phyloP scores from a whole-genome alignment of 2,888 invertebrate genomes.

The Drosophila phalerata region DNA sequence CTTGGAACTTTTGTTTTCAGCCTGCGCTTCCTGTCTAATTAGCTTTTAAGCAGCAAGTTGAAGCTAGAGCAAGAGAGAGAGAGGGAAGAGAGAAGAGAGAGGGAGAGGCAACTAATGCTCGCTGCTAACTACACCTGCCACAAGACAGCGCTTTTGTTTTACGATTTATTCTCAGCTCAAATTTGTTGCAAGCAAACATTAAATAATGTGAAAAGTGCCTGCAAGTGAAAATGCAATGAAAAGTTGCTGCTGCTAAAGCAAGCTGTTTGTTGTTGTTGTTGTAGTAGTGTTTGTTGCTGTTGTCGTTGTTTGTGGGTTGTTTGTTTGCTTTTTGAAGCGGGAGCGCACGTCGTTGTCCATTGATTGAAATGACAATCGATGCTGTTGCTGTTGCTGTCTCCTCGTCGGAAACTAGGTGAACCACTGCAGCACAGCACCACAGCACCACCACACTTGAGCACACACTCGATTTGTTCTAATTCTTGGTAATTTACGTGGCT shows the following conservation, averaged over 20 bases:
- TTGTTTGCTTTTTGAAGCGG: constrained; percentile 54
- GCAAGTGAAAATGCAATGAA: constrained; percentile 79
- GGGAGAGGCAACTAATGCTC: neutral
- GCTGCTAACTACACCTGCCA: constrained; percentile 11
- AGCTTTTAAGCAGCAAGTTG: constrained; percentile 30
- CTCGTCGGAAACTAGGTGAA: constrained; percentile 72
- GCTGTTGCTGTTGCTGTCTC: constrained; percentile 46
- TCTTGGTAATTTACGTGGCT: constrained; percentile 72
- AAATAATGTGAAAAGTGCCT: constrained; percentile 77
- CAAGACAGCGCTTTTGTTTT: constrained; percentile 37
- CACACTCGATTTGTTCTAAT: constrained; percentile 64
- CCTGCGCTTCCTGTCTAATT: constrained; percentile 61
- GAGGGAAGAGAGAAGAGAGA: neutral
- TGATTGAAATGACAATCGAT: constrained; percentile 76
- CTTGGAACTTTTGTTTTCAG: constrained; percentile 69
- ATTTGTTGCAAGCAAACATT: constrained; percentile 60
- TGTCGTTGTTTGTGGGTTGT: constrained; percentile 48
- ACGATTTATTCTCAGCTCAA: constrained; percentile 41
- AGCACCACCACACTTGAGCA: constrained; percentile 17
- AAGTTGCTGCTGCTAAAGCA: constrained; percentile 50
- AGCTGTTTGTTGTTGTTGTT: constrained; percentile 11
- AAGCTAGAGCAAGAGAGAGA: no score
- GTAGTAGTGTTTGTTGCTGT: constrained; percentile 22
- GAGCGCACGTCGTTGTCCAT: constrained; percentile 56
- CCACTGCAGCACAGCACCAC: constrained; percentile 55